Evolutionary conservation across 2,888 invertebrate species (phyloP).

Genomic region (Xanthia icteritia): DNA sequence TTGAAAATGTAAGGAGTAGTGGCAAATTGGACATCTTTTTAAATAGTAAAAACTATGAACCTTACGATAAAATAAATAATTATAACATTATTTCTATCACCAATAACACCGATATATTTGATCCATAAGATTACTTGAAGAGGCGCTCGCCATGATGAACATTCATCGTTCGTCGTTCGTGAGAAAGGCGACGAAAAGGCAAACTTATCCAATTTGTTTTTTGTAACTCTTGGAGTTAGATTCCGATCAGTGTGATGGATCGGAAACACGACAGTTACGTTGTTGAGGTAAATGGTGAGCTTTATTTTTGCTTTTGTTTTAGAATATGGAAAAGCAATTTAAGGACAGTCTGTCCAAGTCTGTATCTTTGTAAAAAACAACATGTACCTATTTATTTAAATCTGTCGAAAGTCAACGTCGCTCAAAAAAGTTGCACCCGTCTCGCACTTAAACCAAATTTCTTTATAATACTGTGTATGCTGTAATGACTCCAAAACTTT

Average conservation of each 20-base stretch:
- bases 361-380: too few relatives aligned
- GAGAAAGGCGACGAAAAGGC: slow-evolving; percentile 27
- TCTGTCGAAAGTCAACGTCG: too few relatives aligned
- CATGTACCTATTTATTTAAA: too few relatives aligned
- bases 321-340: too few relatives aligned
- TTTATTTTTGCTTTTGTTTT: neutral
- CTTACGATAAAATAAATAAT: neutral
- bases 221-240: slow-evolving; percentile 35
- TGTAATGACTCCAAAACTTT: too few relatives aligned
- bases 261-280: slow-evolving; percentile 13
- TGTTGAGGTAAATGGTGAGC: slow-evolving; percentile 14
- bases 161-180: slow-evolving; percentile 27
- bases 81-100: neutral
- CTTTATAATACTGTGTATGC: too few relatives aligned
- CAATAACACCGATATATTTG: neutral
- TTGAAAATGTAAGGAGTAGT: too few relatives aligned
- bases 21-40: too few relatives aligned
- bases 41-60: too few relatives aligned
- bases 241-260: slow-evolving; percentile 42
- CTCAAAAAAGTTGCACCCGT: too few relatives aligned
- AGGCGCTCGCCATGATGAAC: slow-evolving; percentile 11
- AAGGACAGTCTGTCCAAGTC: too few relatives aligned
- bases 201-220: slow-evolving; percentile 62
- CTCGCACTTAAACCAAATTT: too few relatives aligned
- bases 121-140: slow-evolving; percentile 12